phyloP scores from a whole-genome alignment of 2,113 vertebrate species.

The Lagenorhynchus albirostris region DNA sequence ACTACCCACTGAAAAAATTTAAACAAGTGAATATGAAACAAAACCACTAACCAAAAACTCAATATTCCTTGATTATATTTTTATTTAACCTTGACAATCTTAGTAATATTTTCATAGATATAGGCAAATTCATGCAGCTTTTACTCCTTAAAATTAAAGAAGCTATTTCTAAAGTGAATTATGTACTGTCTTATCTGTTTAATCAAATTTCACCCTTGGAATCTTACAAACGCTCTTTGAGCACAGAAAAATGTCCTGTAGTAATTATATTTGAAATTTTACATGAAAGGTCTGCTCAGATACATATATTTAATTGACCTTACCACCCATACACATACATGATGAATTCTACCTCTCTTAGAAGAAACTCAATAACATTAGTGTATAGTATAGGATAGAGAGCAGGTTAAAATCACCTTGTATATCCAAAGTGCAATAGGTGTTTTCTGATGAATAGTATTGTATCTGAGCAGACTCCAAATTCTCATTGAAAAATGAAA shows the following conservation, averaged over 20 bases:
- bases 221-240: not conserved
- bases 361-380: not conserved
- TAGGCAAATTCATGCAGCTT: not conserved
- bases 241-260: not conserved
- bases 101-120: not conserved
- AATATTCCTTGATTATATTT: not conserved
- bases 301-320: not conserved
- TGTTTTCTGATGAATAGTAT: not conserved
- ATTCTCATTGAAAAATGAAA: not conserved
- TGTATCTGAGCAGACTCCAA: slow-evolving; percentile 20
- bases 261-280: not conserved
- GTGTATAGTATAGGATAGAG: not conserved
- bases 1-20: not conserved
- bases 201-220: not conserved
- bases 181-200: not conserved
- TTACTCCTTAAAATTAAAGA: slow-evolving; percentile 40
- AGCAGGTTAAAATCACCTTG: slow-evolving; percentile 1
- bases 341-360: not conserved
- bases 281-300: slow-evolving; percentile 32
- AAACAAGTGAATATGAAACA: not conserved
- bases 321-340: not conserved
- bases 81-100: not conserved
- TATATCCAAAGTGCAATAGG: not conserved
- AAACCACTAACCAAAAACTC: not conserved
- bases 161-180: slow-evolving; percentile 12